Base-by-base conservation (phyloP, 2,113 vertebrate species). In the Phalacrocorax pelagicus region DNA sequence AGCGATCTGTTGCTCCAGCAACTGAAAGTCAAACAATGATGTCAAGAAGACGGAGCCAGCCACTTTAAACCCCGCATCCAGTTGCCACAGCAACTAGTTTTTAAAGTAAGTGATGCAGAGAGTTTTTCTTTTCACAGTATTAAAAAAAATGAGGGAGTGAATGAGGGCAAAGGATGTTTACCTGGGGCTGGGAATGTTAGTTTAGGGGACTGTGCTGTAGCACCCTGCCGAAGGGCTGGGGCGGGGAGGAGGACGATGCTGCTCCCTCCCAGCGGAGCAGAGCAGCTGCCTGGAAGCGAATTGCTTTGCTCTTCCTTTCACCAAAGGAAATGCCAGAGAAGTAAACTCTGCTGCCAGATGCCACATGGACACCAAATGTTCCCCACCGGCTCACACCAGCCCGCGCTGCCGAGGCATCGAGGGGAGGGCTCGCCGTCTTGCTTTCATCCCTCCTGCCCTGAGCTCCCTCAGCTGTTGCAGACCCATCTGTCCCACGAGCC, bases 41-140 rank as follows among this genome's bases (percentile, higher is more conserved):
- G 95, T 93, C 66, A 94, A 96, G 94, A 97, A 85, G 96, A 94
- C 38, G 12, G 88, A 85, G 82, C 27, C 1, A 1, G 66, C 92
- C 96, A 92, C 96, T 91, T 92, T 32, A 93, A 79, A 88, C 57
- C 19, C 70, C 1, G 24, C 7, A 8, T 96, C 97, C 91, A 92
- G 98, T 98, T 97, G 95, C 96, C 97, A 96, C 96, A 97, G 98
- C 94, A 97, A 98, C 98, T 90, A n/a, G 4, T 93, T 96, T 93
- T 77, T 92, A 94, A 94, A 91, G 54, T 54, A 74, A 97, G 86
- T 73, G 94, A 91, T 82, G 87, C 95, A 96, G 62, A 69, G 90
- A 94, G 46, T 69, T 96, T 96, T 94, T 83, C 81, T 96, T 94
- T 94, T 46, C 75, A 54, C 85, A 54, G 46, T 29, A 86, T 73